Base-by-base conservation (phyloP, 1,140 invertebrate species). In the Trachymyrmex cornetzi region DNA sequence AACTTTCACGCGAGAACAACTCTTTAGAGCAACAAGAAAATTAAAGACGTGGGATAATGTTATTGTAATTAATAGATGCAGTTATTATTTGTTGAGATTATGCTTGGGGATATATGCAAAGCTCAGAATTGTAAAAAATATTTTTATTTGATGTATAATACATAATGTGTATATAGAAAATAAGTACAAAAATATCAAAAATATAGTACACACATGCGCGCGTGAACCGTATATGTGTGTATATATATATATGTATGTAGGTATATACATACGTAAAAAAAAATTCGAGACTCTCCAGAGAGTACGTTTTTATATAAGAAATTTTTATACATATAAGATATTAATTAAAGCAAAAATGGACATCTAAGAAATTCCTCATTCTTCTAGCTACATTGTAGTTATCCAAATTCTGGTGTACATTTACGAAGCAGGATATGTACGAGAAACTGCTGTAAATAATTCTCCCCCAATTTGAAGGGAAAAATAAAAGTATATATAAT, bases 71-170 rank as follows among this genome's bases (percentile, higher is more conserved):
- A 34, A 66, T 44, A 44, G 38, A 44, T 11, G 34, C 9, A 30
- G 4, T 5, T 50, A 14, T 57, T 81, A 57, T 14, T 38, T 11
- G 44, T n/a, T 72, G 11, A 84, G 30, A 84, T 44, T 9, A 27
- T 59, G 44, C 44, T 53, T 34, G 59, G 38, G 9, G 9, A 61
- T 82, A 82, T 44, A 74, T 34, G 55, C 55, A 63, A 84, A 84
- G 69, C 69, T 84, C 38, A 27, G 6, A 84, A 75, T 84, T 74
- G 80, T 84, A 84, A 74, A 84, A 84, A 84, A 84, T 75, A 61
- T 30, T 5, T 84, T 84, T 84, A 84, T 84, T 84, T 84, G 2
- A 84, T 59, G 38, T 74, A 74, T 59, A 82, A 69, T 80, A 80
- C 48, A 80, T 34, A 74, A 74, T 59, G 57, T 48, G 27, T 34